Conservation (phyloP, 2,113 vertebrate species). For the Seriola dumerili region DNA sequence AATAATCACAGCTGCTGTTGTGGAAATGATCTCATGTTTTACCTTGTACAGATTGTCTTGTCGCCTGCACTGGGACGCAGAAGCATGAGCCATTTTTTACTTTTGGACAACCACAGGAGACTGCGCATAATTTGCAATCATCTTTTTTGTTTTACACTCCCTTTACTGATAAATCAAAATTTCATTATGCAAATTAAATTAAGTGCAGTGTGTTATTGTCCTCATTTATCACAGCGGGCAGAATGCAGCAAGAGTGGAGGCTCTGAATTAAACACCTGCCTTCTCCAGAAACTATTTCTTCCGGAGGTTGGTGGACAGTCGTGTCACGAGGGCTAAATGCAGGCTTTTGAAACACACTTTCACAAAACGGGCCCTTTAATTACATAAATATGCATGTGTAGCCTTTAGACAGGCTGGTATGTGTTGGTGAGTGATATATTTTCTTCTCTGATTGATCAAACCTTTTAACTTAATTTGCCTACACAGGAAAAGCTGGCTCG, state of each 20-base stretch:
- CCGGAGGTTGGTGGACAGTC: neutral
- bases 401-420: neutral
- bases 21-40: neutral
- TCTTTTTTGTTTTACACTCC: conserved; percentile 47
- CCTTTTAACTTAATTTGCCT: conserved; percentile 66
- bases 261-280: conserved; percentile 2
- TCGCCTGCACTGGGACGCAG: neutral
- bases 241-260: neutral
- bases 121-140: conserved; percentile 58
- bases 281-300: neutral
- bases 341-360: conserved; percentile 5
- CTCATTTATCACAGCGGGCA: conserved; percentile 39
- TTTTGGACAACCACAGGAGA: conserved; percentile 23
- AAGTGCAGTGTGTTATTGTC: conserved; percentile 51
- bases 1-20: neutral
- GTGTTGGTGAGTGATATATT: conserved; percentile 39
- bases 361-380: conserved; percentile 2
- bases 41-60: conserved; percentile 15
- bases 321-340: neutral
- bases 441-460: conserved; percentile 57
- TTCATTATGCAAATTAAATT: conserved; percentile 62
- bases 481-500: neutral
- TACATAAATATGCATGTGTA: conserved; percentile 33
- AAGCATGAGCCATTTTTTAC: conserved; percentile 24
- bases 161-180: conserved; percentile 59